These are phyloP conservation scores for Crotalus horridus DNA, from an alignment of 2,113 vertebrate genomes.

Conservation along the genomic window DNA sequence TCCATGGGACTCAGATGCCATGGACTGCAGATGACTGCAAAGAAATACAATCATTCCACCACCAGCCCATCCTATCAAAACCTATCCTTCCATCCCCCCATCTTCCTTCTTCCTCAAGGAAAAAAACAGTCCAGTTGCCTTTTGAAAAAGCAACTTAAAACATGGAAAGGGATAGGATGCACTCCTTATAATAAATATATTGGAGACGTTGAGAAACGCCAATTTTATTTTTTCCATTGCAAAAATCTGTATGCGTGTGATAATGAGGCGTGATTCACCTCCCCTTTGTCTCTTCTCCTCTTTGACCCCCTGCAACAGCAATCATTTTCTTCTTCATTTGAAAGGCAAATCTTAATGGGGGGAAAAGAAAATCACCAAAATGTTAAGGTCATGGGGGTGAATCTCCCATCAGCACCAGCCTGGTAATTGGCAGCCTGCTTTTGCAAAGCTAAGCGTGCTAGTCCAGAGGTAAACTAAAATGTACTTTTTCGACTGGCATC, in stretches of 20 bases:
- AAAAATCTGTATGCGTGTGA: no score
- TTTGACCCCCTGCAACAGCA: neutral
- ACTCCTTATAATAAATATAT: neutral
- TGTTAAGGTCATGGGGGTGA: neutral
- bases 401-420: neutral
- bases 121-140: neutral
- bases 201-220: neutral
- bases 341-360: neutral
- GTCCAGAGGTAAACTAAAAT: neutral
- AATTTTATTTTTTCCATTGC: neutral
- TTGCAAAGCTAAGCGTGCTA: neutral
- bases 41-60: neutral
- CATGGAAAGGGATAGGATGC: neutral
- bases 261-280: neutral
- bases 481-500: neutral
- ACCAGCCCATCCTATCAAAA: neutral
- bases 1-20: no score
- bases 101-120: neutral
- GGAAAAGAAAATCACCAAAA: neutral
- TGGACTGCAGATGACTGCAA: neutral
- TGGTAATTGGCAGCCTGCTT: neutral
- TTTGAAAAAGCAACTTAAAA: neutral
- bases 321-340: neutral
- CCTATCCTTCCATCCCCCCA: neutral
- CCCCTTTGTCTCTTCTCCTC: no score